Evolutionary conservation across 2,113 vertebrate genomes (phyloP).

Genomic region (Psittacara wagleri): DNA sequence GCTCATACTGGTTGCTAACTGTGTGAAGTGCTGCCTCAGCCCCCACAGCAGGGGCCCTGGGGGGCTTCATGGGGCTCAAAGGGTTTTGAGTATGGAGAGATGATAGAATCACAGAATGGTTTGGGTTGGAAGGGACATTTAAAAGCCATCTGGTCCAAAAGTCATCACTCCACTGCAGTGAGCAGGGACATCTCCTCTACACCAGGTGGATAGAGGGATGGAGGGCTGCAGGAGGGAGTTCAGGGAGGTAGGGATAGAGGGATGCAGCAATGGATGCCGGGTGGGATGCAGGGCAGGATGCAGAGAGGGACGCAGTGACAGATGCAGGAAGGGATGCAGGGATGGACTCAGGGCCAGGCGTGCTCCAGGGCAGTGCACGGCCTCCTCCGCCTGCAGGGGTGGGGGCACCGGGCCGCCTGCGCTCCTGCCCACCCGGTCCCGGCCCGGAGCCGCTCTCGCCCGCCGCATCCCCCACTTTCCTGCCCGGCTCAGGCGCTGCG

Average conservation of each 20-base stretch:
- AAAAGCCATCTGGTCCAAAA: neutral
- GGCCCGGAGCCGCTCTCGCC: neutral
- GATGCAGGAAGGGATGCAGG: neutral
- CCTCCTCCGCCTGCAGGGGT: too few species aligned
- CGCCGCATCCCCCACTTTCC: neutral
- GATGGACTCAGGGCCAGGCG: fast-evolving
- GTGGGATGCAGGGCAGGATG: neutral
- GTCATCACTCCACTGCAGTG: neutral
- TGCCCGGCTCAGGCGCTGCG: neutral
- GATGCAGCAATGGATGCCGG: neutral
- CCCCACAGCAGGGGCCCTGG: fast-evolving
- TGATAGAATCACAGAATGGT: too few species aligned
- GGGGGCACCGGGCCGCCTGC: neutral
- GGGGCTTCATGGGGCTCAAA: neutral
- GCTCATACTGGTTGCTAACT: neutral
- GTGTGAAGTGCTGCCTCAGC: neutral
- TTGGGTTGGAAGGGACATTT: neutral
- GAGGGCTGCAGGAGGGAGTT: neutral
- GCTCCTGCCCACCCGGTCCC: neutral
- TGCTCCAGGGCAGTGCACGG: neutral
- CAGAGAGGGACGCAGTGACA: neutral
- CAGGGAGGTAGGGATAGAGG: neutral
- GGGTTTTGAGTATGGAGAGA: neutral
- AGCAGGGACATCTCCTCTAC: neutral
- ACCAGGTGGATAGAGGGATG: neutral